Conservation (phyloP, 2,113 vertebrate species). For the Columba janthina region DNA sequence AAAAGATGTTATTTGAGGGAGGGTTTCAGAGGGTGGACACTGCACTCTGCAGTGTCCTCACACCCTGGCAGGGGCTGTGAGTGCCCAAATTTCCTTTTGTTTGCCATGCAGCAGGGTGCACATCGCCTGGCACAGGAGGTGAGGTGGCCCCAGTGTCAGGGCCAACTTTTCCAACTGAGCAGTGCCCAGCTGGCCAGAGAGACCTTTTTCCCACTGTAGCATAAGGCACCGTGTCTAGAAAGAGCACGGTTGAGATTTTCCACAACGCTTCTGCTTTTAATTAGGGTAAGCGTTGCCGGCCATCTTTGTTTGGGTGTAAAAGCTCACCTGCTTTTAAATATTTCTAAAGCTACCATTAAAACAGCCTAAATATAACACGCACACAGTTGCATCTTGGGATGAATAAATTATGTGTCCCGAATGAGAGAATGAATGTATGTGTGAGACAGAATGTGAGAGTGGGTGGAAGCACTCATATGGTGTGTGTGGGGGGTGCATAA, state of each 20-base stretch:
- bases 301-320: constrained; percentile 73
- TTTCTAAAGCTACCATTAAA: constrained; percentile 73
- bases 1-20: background rate
- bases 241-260: constrained; percentile 57
- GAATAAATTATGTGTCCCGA: constrained; percentile 73
- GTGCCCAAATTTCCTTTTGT: background rate
- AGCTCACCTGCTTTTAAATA: constrained; percentile 74
- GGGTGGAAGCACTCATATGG: constrained; percentile 78
- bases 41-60: background rate
- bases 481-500: constrained; percentile 73
- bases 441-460: constrained; percentile 78
- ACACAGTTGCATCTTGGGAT: constrained; percentile 72
- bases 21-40: background rate
- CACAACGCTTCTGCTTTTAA: constrained; percentile 62
- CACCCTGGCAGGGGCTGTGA: background rate
- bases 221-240: constrained; percentile 59
- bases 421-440: constrained; percentile 73
- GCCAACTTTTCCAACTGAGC: constrained; percentile 26
- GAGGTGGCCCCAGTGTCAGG: background rate
- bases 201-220: constrained; percentile 56
- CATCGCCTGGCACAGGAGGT: background rate
- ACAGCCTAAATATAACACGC: constrained; percentile 69
- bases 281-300: constrained; percentile 61
- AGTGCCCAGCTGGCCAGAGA: constrained; percentile 64
- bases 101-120: background rate